A percentile compares a stretch with the other conserved stretches of the same genome.
These are phyloP conservation scores for Oligia latruncula DNA, from an alignment of 2,888 invertebrate species.

Conservation along the genomic window DNA sequence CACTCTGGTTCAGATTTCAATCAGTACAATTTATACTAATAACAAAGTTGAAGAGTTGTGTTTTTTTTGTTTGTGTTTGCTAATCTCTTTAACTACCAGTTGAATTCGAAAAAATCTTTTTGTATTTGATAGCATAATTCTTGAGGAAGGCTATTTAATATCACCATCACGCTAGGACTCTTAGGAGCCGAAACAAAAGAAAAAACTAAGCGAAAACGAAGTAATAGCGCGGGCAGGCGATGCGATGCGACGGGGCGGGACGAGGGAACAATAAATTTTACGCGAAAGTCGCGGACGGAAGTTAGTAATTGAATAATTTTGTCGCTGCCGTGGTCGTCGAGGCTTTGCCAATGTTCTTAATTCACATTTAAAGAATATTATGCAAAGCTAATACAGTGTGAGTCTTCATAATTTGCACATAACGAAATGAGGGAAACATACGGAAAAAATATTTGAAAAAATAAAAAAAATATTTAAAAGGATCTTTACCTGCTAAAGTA, in stretches of 20 bases:
- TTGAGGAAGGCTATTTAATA: neutral
- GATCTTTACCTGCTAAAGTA: no score
- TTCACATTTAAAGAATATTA: neutral
- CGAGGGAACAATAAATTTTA: neutral
- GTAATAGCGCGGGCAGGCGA: neutral
- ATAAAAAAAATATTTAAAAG: no score
- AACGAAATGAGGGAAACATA: no score
- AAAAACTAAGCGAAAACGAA: neutral
- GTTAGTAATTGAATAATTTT: neutral
- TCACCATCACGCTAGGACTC: neutral
- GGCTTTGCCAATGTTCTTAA: slow-evolving; percentile 1
- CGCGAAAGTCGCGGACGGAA: neutral
- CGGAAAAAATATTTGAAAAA: no score
- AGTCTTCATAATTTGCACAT: no score
- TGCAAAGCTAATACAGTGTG: neutral
- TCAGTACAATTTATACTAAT: neutral
- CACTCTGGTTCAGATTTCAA: neutral
- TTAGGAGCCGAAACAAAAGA: no score
- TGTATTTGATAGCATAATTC: neutral
- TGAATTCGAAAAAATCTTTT: neutral
- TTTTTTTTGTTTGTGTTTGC: no score
- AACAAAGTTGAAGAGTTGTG: no score
- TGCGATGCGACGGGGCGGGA: neutral
- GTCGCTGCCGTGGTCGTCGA: neutral
- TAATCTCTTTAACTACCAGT: neutral